These are phyloP conservation scores for Zhuqinia jingwanae DNA, from an alignment of 2,888 invertebrate species.

Conservation along the genomic window DNA sequence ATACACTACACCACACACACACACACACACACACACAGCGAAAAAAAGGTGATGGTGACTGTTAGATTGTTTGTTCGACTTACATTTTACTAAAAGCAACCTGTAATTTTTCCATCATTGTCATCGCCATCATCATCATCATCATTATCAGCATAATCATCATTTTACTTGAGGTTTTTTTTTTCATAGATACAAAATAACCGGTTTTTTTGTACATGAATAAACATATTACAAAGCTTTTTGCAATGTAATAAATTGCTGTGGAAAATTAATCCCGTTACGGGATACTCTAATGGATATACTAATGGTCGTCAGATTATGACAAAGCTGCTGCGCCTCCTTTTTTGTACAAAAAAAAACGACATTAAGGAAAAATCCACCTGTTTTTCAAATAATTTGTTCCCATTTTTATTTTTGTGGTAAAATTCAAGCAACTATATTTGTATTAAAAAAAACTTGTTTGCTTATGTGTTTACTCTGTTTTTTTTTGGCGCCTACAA, in stretches of 20 bases:
- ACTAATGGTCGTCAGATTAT: too few relatives aligned
- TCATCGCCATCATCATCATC: constrained; percentile 17
- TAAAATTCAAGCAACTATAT: too few relatives aligned
- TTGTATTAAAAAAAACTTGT: too few relatives aligned
- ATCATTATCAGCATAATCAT: not conserved
- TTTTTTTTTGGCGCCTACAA: too few relatives aligned
- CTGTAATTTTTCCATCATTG: constrained; percentile 40
- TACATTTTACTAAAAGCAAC: not conserved
- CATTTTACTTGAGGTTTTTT: not conserved
- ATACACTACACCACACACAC: too few relatives aligned
- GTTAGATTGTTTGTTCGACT: constrained; percentile 16
- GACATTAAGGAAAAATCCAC: too few relatives aligned
- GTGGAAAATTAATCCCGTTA: not conserved
- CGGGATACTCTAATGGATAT: not conserved
- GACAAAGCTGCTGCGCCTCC: too few relatives aligned
- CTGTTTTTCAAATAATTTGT: too few relatives aligned
- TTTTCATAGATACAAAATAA: not conserved
- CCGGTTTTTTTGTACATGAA: not conserved
- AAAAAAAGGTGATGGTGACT: not conserved
- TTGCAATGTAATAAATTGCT: constrained; percentile 15
- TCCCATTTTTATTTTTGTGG: too few relatives aligned
- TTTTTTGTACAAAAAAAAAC: too few relatives aligned
- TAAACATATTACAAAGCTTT: not conserved
- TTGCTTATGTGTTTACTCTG: not conserved
- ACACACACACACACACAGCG: too few relatives aligned